These are phyloP conservation scores for Yponomeuta malinellus DNA, from an alignment of 2,888 invertebrate genomes.

Conservation along the genomic window DNA sequence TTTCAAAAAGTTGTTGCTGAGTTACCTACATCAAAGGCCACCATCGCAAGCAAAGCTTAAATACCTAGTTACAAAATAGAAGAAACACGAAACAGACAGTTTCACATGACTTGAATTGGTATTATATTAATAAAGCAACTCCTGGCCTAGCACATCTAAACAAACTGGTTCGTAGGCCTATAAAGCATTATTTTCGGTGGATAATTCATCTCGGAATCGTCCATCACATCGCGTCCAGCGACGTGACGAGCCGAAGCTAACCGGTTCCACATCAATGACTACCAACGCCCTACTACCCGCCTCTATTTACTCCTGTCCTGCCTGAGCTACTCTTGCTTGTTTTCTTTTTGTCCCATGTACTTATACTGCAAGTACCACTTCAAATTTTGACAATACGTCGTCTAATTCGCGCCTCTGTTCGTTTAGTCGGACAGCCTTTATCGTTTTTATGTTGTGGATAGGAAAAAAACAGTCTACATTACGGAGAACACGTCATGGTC, in stretches of 20 bases:
- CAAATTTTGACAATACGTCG: conserved; percentile 48
- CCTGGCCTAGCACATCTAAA: not conserved
- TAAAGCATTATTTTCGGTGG: conserved; percentile 37
- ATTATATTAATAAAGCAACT: not conserved
- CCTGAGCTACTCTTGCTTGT: conserved; percentile 32
- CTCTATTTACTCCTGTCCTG: conserved; percentile 43
- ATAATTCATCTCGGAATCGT: conserved; percentile 52
- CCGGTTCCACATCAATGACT: conserved; percentile 73
- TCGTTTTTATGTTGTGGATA: not conserved
- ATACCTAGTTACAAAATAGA: not conserved
- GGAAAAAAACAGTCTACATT: not conserved
- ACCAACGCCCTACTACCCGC: conserved; percentile 50
- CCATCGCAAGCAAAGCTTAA: not conserved
- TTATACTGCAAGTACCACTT: conserved; percentile 40
- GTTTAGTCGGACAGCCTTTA: not conserved
- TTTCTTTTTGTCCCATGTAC: conserved; percentile 30
- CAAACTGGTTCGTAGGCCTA: conserved; percentile 25
- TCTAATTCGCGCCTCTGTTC: not conserved
- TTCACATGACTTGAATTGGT: conserved; percentile 1
- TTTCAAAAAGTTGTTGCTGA: not conserved
- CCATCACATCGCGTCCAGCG: conserved; percentile 35
- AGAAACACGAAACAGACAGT: not conserved
- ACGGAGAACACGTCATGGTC: not conserved
- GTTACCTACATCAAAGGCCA: not conserved
- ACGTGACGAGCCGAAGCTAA: conserved; percentile 57